Conservation (phyloP, 2,113 vertebrate species). For the Nematolebias whitei region DNA sequence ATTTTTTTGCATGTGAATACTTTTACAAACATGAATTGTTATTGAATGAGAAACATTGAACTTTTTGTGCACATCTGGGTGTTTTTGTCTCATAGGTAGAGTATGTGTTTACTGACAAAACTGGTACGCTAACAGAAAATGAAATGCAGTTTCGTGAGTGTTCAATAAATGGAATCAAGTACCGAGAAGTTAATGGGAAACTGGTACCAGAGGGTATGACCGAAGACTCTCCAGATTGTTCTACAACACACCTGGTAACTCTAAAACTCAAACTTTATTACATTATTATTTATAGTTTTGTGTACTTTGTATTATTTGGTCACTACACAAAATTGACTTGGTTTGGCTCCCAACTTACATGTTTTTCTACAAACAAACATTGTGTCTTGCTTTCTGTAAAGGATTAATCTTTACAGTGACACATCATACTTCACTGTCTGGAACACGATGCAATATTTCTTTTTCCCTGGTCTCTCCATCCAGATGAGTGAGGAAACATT, state of each 20-base stretch:
- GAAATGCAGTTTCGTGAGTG: conserved; percentile 98
- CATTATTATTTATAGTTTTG: too few relatives aligned
- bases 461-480: conserved; percentile 15
- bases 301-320: too few relatives aligned
- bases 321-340: too few relatives aligned
- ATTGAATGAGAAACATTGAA: neutral
- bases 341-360: too few relatives aligned
- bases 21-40: neutral
- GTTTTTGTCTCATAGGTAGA: conserved; percentile 84
- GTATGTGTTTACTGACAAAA: conserved; percentile 98
- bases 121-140: conserved; percentile 97
- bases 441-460: neutral
- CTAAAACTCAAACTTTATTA: neutral
- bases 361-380: neutral
- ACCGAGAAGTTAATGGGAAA: conserved; percentile 92
- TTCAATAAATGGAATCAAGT: conserved; percentile 94
- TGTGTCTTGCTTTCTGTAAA: neutral
- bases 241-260: conserved; percentile 81
- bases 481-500: conserved; percentile 88
- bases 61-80: neutral
- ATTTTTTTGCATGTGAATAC: too few relatives aligned
- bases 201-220: conserved; percentile 91
- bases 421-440: neutral
- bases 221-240: conserved; percentile 85
- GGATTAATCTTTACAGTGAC: neutral